Conservation (phyloP, 92 coral and sea anemone genomes). For the Paramuricea clavata region DNA sequence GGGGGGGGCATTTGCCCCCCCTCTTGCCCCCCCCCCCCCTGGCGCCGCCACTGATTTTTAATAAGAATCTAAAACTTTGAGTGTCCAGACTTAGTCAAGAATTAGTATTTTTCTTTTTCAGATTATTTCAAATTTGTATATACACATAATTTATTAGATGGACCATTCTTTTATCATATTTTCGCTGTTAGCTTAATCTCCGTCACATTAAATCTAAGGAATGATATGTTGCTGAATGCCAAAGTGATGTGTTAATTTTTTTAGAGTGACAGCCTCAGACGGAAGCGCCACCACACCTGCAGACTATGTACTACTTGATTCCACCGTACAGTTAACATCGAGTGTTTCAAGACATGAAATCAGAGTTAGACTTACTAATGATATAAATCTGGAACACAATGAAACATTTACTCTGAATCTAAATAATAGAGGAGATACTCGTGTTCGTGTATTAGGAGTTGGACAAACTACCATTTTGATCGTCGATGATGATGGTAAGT, state of each 20-base stretch:
- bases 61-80: no score
- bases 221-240: background rate
- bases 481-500: constrained; percentile 36
- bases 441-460: background rate
- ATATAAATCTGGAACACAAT: constrained; percentile 9
- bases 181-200: no score
- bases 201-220: no score
- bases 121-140: no score
- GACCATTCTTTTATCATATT: no score
- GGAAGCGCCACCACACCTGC: background rate
- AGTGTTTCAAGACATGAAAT: constrained; percentile 18
- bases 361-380: background rate
- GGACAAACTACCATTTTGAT: constrained; percentile 17
- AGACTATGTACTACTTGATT: background rate
- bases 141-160: no score
- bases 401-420: constrained; percentile 19
- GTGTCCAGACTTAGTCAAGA: no score
- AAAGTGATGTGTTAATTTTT: background rate
- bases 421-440: constrained; percentile 2
- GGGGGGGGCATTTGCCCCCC: no score
- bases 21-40: no score
- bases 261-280: constrained; percentile 4
- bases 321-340: background rate
- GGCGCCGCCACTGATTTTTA: no score
- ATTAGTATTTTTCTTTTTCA: no score